phyloP scores from a whole-genome alignment of 2,888 invertebrate genomes.

The Mesorhabditis belari region DNA sequence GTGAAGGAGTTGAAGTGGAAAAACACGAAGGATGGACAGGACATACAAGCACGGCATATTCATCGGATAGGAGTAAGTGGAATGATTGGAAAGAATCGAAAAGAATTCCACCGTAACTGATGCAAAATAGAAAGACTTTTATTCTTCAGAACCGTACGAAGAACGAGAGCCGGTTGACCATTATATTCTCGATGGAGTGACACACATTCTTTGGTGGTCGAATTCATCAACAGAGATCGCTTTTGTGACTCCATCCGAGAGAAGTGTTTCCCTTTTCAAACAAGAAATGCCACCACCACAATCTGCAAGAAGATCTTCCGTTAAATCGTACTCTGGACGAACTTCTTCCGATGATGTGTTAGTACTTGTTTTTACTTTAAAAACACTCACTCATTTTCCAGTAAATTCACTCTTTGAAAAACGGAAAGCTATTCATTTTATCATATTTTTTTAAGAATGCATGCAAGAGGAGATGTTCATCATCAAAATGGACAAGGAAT shows the following conservation, averaged over 20 bases:
- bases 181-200: conserved; percentile 45
- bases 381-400: too few species aligned
- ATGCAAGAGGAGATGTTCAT: not conserved
- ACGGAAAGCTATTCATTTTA: too few species aligned
- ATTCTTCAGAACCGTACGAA: conserved; percentile 20
- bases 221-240: conserved; percentile 68
- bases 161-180: conserved; percentile 33
- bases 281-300: conserved; percentile 31
- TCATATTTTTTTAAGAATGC: not conserved
- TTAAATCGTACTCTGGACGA: not conserved
- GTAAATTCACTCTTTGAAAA: too few species aligned
- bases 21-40: conserved; percentile 92
- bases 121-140: not conserved
- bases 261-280: conserved; percentile 32
- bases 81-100: not conserved
- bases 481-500: too few species aligned
- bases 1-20: conserved; percentile 77
- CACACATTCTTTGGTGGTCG: conserved; percentile 42
- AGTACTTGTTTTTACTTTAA: too few species aligned
- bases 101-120: not conserved
- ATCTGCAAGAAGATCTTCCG: not conserved
- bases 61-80: conserved; percentile 31
- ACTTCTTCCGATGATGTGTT: not conserved
- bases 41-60: conserved; percentile 69
- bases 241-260: conserved; percentile 73